Base-by-base conservation (phyloP, 2,888 invertebrate genomes). In the Cordilura impudica region DNA sequence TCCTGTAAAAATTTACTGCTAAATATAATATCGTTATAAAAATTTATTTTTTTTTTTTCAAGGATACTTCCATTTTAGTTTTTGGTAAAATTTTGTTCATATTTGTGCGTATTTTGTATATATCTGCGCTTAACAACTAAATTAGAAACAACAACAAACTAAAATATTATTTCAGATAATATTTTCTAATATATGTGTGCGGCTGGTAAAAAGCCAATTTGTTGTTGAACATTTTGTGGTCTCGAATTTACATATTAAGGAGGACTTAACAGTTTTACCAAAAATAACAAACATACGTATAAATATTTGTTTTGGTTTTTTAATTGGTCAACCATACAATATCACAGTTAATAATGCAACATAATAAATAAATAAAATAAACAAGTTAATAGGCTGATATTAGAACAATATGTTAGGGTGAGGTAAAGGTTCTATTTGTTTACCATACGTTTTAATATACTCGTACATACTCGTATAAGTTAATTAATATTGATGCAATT, bases 171-270 rank as follows among this genome's bases (percentile, higher is more conserved):
- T 67, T 65, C 21, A 70, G 66, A 70, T 73, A 73, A 73, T 74
- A 70, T 65, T 74, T 72, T 56, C 23, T 65, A 29, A 45, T 69
- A 45, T 56, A 53, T 31, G 39, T 58, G 61, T 65, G 78, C 14
- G 61, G 70, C 78, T 60, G 78, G 45, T 78, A 74, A 78, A 74
- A 78, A 71, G 78, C 70, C 70, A 74, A 74, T 71, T 78, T 70
- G 31, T 61, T 60, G 70, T 47, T 74, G 26, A 39, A 23, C 35
- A 74, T 74, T 69, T 53, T 74, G 73, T 53, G 78, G 78, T 70
- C 43, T 23, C 49, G 53, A 70, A 54, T 74, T 73, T 69, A 70
- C 45, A 51, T 49, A 74, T 74, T 74, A 49, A 47, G 12, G 39
- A 54, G 54, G 45, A 67, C 61, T 45, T 67, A 77, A 72, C 61